Evolutionary conservation across 2,888 invertebrate genomes (phyloP).

Genomic region (Callimorpha dominula): DNA sequence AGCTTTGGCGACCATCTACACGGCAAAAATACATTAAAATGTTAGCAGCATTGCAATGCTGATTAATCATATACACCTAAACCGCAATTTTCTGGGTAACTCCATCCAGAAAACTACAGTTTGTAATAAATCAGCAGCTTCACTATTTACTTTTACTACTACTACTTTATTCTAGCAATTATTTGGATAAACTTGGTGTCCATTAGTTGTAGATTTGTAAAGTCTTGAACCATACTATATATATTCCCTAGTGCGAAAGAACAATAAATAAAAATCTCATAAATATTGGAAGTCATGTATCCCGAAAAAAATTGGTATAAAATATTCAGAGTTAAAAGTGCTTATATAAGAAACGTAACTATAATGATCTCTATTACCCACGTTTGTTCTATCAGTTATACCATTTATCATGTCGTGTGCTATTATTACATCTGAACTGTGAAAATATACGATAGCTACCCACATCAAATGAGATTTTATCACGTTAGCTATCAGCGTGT

Average conservation of each 20-base stretch:
- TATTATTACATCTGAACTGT: constrained; percentile 40
- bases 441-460: constrained; percentile 26
- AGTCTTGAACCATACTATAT: no score
- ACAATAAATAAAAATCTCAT: background rate
- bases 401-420: constrained; percentile 41
- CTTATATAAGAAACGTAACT: constrained; percentile 31
- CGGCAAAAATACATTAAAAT: no score
- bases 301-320: background rate
- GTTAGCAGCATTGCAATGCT: no score
- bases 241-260: background rate
- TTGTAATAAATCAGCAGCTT: background rate
- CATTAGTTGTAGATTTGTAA: no score
- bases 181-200: background rate
- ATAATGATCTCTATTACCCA: constrained; percentile 42
- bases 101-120: no score
- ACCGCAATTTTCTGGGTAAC: no score
- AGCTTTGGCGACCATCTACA: no score
- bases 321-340: constrained; percentile 13
- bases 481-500: constrained; percentile 11
- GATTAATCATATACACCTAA: no score
- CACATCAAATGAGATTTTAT: constrained; percentile 23
- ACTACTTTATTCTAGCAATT: background rate
- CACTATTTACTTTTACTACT: no score
- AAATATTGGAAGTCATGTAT: background rate
- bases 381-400: constrained; percentile 38